phyloP scores from a whole-genome alignment of 2,888 invertebrate genomes.

The Drosophila pullipes region DNA sequence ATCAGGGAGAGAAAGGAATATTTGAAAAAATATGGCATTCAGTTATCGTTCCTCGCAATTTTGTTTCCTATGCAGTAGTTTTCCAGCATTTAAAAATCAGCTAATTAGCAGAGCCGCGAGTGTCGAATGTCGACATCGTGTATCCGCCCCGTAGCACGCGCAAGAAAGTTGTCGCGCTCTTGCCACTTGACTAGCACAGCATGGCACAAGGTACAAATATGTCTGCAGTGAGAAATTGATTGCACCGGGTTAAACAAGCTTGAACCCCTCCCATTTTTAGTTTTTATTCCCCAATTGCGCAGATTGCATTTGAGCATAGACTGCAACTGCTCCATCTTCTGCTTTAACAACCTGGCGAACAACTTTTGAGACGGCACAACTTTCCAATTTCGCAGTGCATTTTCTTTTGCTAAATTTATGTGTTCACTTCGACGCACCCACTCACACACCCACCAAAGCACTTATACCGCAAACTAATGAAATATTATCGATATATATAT shows the following conservation, averaged over 20 bases:
- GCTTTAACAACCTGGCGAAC: constrained; percentile 5
- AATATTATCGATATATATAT: constrained; percentile 81
- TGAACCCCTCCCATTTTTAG: constrained; percentile 17
- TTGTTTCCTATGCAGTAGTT: background rate
- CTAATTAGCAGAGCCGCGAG: constrained; percentile 70
- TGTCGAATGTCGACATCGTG: constrained; percentile 75
- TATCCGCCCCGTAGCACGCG: constrained; percentile 67
- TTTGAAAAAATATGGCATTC: constrained; percentile 52
- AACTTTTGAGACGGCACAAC: constrained; percentile 41
- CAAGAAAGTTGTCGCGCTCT: constrained; percentile 66
- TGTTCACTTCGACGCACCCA: constrained; percentile 65
- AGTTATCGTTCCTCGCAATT: constrained; percentile 24
- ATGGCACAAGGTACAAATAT: constrained; percentile 46
- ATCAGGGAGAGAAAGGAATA: background rate
- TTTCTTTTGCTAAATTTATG: constrained; percentile 73
- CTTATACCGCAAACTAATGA: constrained; percentile 60
- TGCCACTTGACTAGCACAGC: constrained; percentile 11
- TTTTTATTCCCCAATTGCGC: constrained; percentile 9
- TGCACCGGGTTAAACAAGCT: constrained; percentile 9
- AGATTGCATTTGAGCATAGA: constrained; percentile 71
- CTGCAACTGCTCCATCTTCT: constrained; percentile 1
- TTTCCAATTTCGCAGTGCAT: constrained; percentile 76
- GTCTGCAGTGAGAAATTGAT: constrained; percentile 57
- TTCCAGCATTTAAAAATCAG: constrained; percentile 60
- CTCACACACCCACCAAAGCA: constrained; percentile 2